Evolutionary conservation across 1,140 invertebrate genomes (phyloP), one percentile per base, ranked within the genome.

Genomic region (Drosophila bocki): DNA sequence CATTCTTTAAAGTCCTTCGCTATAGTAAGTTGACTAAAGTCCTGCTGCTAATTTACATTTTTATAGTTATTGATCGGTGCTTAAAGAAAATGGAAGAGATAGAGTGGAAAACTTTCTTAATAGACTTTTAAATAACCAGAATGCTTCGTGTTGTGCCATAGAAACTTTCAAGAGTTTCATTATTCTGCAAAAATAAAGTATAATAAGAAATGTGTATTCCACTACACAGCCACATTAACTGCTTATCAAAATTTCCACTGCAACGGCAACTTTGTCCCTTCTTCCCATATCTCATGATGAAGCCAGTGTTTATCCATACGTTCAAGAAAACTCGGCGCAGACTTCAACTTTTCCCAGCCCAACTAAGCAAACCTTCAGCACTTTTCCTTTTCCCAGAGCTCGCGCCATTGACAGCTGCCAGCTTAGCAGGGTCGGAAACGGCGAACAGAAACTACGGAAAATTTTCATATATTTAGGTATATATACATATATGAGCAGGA

Each of bases 351-450:
- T 65, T 59, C 42, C 54, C 48, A 42, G 37, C 19, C 42, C 54
- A 42, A 54, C 62, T 47, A 61, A 69, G 56, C 74, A 77, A 68
- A 77, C 63, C 63, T 77, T 77, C 62, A n/a, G 60, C 56, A 32
- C 50, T 77, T 69, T 77, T 45, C 54, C 62, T 53, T 65, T 37
- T 53, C 61, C 41, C 64, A 70, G 51, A 47, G 56, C 51, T 71
- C 32, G 67, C 69, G 53, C 69, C 75, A 78, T 78, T 70, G 76
- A 71, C 76, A 78, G 76, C 76, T 78, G 76, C 60, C 75, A 62
- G 76, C 57, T 78, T 78, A 77, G 57, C 51, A 42, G 19, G 42
- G 50, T 26, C 22, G 57, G 64, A 42, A 54, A 69, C 15, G 22
- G 15, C n/a, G 19, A 37, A 42, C 44, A 35, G 44, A 42, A 72